Evolutionary conservation across 2,113 vertebrate species (phyloP), one percentile per base, ranked within the genome.

Genomic region (Salvator merianae): DNA sequence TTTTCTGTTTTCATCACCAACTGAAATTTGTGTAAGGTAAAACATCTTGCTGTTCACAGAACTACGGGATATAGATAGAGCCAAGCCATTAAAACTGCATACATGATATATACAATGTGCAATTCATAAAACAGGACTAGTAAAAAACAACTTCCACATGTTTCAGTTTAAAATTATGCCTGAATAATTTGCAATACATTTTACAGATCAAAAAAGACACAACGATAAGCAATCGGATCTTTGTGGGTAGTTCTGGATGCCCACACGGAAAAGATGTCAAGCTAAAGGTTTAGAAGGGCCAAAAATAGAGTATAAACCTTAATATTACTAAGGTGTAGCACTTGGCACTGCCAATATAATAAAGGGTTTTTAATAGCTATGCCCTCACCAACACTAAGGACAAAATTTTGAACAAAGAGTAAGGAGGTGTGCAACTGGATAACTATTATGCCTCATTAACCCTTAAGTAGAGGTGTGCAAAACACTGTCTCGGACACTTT

Each of bases 221-320:
- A 92, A 90, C 76, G 79, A 91, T 72, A 59, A 0, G n/a, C 78
- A 87, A 87, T 88, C 8, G 34, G 91, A 94, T 92, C 89, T 90
- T 86, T 79, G 92, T 90, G 86, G 93, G 91, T 83, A 84, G 91
- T 90, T 86, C 84, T 93, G 85, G 89, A 79, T 90, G 91, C 90
- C 91, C 91, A 91, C 24, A 3, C 26, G 0, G 93, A 93, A 90
- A 88, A 83, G 81, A 2, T 86, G 85, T 87, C 90, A 89, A 40
- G 85, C 93, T 92, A 84, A 91, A 93, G 91, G 88, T 53, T 78
- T 50, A 88, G 79, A 89, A 89, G 83, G 91, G 87, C 85, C 89
- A 94, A 85, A 92, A 93, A 94, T 90, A 93, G 73, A 81, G 66
- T 82, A 66, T 55, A 80, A 85, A 83, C 83, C 68, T 84, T 83